phyloP scores from a whole-genome alignment of 2,797 vertebrate species.

The Petrocephalus sullivani region DNA sequence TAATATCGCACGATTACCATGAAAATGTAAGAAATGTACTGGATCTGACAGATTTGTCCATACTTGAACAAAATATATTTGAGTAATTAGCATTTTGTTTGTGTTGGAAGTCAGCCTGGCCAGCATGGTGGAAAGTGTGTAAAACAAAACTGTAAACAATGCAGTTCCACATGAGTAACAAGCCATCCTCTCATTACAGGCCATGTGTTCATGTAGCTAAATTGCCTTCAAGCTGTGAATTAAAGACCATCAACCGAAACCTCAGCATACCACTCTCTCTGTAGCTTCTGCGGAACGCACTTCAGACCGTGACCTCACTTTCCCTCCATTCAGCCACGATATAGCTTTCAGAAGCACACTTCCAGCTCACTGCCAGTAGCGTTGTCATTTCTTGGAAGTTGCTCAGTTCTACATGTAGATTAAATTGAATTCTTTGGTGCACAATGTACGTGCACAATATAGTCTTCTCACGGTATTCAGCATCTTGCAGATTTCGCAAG shows the following conservation, averaged over 20 bases:
- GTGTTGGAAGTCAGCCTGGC: slow-evolving; percentile 35
- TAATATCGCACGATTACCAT: not conserved
- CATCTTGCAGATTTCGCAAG: slow-evolving; percentile 28
- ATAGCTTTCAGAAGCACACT: not conserved
- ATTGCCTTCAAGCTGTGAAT: slow-evolving; percentile 53
- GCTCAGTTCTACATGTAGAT: not conserved
- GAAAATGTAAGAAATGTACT: not conserved
- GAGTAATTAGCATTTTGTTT: slow-evolving; percentile 52
- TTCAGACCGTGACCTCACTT: not conserved
- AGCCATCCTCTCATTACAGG: slow-evolving; percentile 48
- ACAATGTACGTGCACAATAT: not conserved
- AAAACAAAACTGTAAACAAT: slow-evolving; percentile 43
- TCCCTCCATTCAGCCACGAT: not conserved
- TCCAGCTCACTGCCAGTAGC: not conserved
- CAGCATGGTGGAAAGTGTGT: slow-evolving; percentile 38
- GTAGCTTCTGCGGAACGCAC: not conserved
- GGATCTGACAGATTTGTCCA: slow-evolving; percentile 16
- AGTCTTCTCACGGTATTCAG: slow-evolving; percentile 12
- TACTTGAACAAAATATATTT: slow-evolving; percentile 26
- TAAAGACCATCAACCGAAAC: slow-evolving; percentile 22
- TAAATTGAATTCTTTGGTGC: not conserved
- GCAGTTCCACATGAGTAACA: slow-evolving; percentile 52
- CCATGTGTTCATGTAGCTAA: slow-evolving; percentile 47
- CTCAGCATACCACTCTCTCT: not conserved
- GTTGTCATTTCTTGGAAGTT: not conserved